A percentile compares a stretch with the other conserved stretches of the same genome.
Evolutionary conservation across 30 jellyfish, hydroid and myxozoan genomes (phyloP).

Genomic region (Rhopilema esculentum): DNA sequence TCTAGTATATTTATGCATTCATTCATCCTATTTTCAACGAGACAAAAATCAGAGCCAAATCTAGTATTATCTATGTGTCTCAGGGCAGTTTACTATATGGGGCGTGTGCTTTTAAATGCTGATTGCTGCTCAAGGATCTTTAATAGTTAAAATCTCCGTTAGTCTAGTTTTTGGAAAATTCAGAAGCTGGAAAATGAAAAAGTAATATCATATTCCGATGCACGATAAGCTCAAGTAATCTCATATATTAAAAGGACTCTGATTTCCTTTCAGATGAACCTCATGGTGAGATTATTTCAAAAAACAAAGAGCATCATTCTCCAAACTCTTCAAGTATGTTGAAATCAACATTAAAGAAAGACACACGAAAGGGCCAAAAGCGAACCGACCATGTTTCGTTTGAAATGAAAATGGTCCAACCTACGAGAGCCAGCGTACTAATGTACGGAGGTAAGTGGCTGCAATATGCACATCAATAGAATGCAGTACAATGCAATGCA

Average conservation of each 20-base stretch:
- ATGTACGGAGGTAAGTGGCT: constrained; percentile 26
- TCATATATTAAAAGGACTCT: background rate
- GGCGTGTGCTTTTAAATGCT: no score
- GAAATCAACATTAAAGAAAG: constrained; percentile 22
- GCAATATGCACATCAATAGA: background rate
- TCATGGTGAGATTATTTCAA: background rate
- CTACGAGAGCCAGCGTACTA: constrained; percentile 13
- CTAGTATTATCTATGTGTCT: no score
- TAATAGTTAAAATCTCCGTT: no score
- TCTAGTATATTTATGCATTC: no score
- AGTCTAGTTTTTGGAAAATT: no score
- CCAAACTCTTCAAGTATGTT: background rate
- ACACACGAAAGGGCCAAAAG: constrained; percentile 12
- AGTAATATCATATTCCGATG: background rate
- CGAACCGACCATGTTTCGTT: constrained; percentile 23
- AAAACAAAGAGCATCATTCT: background rate
- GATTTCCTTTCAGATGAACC: background rate
- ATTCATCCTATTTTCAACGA: no score
- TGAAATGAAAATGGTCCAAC: constrained; percentile 8
- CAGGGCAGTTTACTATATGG: no score
- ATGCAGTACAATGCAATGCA: background rate
- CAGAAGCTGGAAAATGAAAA: background rate
- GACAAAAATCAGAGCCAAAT: no score
- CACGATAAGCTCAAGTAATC: background rate
- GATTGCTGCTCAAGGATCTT: no score